Base-by-base conservation (phyloP, 2,113 vertebrate species). In the Leucoraja erinaceus region DNA sequence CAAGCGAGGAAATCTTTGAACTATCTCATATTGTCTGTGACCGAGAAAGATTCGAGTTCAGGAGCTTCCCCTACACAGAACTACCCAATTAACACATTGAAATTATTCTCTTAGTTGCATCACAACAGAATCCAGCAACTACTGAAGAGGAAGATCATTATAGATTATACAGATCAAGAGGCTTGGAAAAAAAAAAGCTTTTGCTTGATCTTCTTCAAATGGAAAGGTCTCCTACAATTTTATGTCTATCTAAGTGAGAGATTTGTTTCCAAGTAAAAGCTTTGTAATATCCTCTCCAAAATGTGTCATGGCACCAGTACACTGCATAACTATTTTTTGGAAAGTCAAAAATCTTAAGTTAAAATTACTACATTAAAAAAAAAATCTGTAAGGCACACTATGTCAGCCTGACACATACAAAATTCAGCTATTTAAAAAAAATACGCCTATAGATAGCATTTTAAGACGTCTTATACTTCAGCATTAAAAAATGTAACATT, bases 31-130 rank as follows among this genome's bases (percentile, higher is more conserved):
- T 94, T 94, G 93, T 93, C 94, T 31, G 0, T 94, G 94, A 95
- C 94, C 94, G 94, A 94, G 93, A 95, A 94, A 95, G 95, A 94
- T 95, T 95, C 94, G 94, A 95, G 95, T 95, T 95, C 93, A 93
- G 94, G 94, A 93, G 94, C 94, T 95, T 95, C 94, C 95, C 95
- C 95, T 93, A 93, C 93, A 93, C 94, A 94, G 94, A 93, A 94
- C 94, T 95, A 93, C 93, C 4, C 93, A 92, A 95, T 95, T 95
- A 94, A 93, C 94, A 95, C 22, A 59, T 47, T 86, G 81, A 59
- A n/a, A 86, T 86, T 28, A 25, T 59, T 59, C 54, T 61, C 54
- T 4, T n/a, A 86, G 38, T 56, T 56, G 54, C 33, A 86, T 61
- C 56, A 86, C 61, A 86, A 22, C 9, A 61, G 59, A 20, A 59